Evolutionary conservation across 2,797 vertebrate genomes (phyloP), one percentile per base, ranked within the genome.

Genomic region (Ficedula albicollis): DNA sequence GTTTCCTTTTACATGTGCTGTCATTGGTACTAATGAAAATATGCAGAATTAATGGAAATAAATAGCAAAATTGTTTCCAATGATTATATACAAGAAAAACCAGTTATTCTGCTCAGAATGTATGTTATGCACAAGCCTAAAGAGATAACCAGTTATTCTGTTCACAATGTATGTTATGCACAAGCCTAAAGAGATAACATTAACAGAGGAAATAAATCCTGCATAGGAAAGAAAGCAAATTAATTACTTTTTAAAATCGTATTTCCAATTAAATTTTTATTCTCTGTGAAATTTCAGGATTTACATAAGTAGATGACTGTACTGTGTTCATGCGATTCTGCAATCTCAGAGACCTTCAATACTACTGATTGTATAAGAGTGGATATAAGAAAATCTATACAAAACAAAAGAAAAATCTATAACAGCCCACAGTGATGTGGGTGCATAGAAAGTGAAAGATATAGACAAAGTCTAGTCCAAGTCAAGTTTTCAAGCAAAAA

Each of bases 41-140:
- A 48, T 39, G 11, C 7, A 77, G 29, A 85, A 79, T 55, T 55
- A 82, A 23, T 55, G 11, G 39, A 79, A 73, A 69, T 2, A 17
- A 84, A 62, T 8, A 52, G 0, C 3, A 60, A 48, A 85, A 84
- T 29, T 27, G 66, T 7, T 79, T 95, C 13, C 5, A 56, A 30
- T 3, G 1, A 36, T 49, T 26, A 32, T 38, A 43, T 34, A 43
- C 2, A 52, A 62, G 49, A 74, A 32, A 32, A 5, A 82, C 26
- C 0, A 15, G 12, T 44, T 44, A 2, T 43, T 60, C 18, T 15
- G 9, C 44, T 72, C 11, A 21, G 3, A 20, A 5, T n/a, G 0
- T 49, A 2, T 84, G 87, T 82, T 60, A 43, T 32, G 2, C 27
- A 34, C 20, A 49, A 60, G 5, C 3, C 16, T 73, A 48, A 92